Percentiles rank a stretch among this genome's conserved stretches.
Conservation (phyloP, 2,113 vertebrate species). For the Chinchilla lanigera region DNA sequence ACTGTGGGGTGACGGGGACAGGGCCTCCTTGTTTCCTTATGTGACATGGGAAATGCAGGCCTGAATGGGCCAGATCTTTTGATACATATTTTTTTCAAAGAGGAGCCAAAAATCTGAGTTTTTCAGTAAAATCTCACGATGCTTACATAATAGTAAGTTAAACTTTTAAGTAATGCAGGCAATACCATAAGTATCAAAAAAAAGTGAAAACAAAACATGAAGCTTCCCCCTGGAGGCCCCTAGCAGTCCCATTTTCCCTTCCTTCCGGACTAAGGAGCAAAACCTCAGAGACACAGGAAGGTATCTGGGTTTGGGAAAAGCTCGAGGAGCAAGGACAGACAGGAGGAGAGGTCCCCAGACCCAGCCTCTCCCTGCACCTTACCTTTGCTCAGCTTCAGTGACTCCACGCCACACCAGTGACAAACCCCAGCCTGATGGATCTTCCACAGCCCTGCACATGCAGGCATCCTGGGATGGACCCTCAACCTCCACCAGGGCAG, state of each 20-base stretch:
- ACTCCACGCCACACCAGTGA: background rate
- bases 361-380: background rate
- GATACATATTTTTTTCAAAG: background rate
- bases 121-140: background rate
- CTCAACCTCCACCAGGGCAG: background rate
- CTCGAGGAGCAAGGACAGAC: rapidly evolving
- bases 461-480: background rate
- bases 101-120: background rate
- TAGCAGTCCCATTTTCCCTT: background rate
- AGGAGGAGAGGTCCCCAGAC: background rate
- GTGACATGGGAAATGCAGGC: background rate
- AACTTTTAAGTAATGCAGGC: background rate
- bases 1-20: background rate
- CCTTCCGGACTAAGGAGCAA: background rate
- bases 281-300: background rate
- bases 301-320: background rate
- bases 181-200: background rate
- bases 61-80: background rate
- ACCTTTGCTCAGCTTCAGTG: background rate
- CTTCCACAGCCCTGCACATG: rapidly evolving
- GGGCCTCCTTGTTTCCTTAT: background rate
- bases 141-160: background rate
- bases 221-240: background rate
- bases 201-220: background rate
- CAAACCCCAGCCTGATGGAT: background rate